These are phyloP conservation scores for Frieseomelitta varia DNA, from an alignment of 1,140 invertebrate species.

Conservation along the genomic window DNA sequence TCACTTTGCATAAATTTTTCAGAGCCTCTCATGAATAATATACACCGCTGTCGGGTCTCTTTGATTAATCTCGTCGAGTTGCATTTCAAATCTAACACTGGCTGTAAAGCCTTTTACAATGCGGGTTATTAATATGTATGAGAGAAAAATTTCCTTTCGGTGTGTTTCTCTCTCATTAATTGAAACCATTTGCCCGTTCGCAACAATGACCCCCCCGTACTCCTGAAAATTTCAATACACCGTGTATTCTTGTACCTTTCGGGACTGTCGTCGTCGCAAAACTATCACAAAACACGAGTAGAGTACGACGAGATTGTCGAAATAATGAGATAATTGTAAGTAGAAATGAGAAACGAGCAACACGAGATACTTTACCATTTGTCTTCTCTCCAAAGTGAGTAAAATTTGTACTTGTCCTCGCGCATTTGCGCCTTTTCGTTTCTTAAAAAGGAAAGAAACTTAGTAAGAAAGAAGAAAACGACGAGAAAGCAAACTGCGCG, in stretches of 20 bases:
- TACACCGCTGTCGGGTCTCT: constrained; percentile 35
- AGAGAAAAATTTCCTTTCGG: constrained; percentile 31
- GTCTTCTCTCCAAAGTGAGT: not conserved
- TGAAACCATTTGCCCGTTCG: constrained; percentile 23
- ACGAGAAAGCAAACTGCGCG: not conserved
- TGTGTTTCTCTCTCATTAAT: constrained; percentile 21
- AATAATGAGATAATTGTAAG: not conserved
- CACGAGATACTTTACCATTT: not conserved
- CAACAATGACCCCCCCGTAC: not conserved
- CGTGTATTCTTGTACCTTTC: no score
- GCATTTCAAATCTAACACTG: constrained; percentile 50
- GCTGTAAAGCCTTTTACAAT: constrained; percentile 42
- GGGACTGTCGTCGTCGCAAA: no score
- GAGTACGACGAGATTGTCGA: not conserved
- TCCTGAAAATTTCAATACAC: not conserved
- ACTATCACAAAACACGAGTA: no score
- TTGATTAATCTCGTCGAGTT: constrained; percentile 43
- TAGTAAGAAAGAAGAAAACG: not conserved
- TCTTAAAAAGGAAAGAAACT: not conserved
- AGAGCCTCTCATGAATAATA: constrained; percentile 43
- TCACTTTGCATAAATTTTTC: constrained; percentile 48
- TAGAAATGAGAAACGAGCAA: not conserved
- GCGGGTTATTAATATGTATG: constrained; percentile 40
- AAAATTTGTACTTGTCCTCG: not conserved
- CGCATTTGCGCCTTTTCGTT: not conserved